Base-by-base conservation (phyloP, 2,888 invertebrate species). In the Dione vanillae region DNA sequence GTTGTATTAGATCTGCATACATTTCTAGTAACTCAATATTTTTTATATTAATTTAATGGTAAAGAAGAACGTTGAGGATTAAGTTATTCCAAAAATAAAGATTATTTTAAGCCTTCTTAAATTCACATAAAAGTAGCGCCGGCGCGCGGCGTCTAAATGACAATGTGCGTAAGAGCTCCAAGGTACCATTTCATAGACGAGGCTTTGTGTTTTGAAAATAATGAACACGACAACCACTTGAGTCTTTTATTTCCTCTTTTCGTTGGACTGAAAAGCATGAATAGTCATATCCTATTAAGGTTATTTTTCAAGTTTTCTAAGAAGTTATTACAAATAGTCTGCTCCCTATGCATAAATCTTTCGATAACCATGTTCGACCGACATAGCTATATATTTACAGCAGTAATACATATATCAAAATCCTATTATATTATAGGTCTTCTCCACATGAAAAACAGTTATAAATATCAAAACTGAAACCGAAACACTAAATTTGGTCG, bases 211-310 rank as follows among this genome's bases (percentile, higher is more conserved):
- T 77, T 78, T 75, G 71, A 81, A 87, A 84, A 87, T 87, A 90
- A 90, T 85, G 80, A 85, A 85, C 85, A 84, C 81, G 82, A 81
- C 83, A 86, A 87, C 85, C 82, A 81, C 85, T 87, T 77, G 82
- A 87, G 79, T 74, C 85, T 84, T 87, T 88, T 89, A 89, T 87
- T 88, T 89, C 86, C 88, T 87, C 77, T 77, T 82, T 83, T 84
- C 80, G 80, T 81, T 79, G 78, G 80, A 81, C 65, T 70, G 79
- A 82, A 82, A 80, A 81, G 47, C 76, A 78, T 80, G 80, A 82
- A 87, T 84, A 79, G 81, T 86, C 83, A 85, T 85, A 87, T 86
- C 84, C 84, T 87, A 87, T 87, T 87, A 85, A 77, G 78, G 78
- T 76, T 84, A 81, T 80, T 81, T 85, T 84, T 83, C 79, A 76